These are phyloP conservation scores for Euspilapteryx auroguttella DNA, from an alignment of 2,888 invertebrate species.

Conservation along the genomic window DNA sequence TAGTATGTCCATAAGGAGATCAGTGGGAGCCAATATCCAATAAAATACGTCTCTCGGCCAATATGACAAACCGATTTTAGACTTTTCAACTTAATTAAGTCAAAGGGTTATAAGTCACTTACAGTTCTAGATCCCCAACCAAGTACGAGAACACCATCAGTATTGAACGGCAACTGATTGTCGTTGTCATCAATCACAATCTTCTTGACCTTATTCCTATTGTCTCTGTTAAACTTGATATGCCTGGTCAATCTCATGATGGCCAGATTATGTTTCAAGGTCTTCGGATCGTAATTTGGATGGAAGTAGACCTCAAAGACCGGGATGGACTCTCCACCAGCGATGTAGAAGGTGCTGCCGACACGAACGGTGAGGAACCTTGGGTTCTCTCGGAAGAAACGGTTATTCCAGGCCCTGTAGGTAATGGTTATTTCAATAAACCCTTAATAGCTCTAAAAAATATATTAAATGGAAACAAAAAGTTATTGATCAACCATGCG, in stretches of 20 bases:
- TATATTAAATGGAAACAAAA: no score
- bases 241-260: slow-evolving; percentile 21
- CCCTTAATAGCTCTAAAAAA: no score
- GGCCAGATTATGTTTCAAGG: slow-evolving; percentile 27
- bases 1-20: no score
- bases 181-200: slow-evolving; percentile 22
- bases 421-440: no score
- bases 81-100: no score
- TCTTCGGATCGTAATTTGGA: slow-evolving; percentile 27
- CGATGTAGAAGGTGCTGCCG: slow-evolving; percentile 26
- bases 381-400: slow-evolving; percentile 39
- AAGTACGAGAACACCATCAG: slow-evolving; percentile 23
- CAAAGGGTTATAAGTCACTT: no score
- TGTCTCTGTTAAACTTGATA: slow-evolving; percentile 15
- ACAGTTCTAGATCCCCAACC: slow-evolving; percentile 40
- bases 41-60: no score
- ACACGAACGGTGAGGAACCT: slow-evolving; percentile 31
- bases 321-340: slow-evolving; percentile 26
- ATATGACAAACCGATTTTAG: no score
- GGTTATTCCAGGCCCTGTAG: slow-evolving; percentile 35
- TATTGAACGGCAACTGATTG: slow-evolving; percentile 14
- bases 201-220: slow-evolving; percentile 17
- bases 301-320: slow-evolving; percentile 35
- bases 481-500: no score
- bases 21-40: no score